Evolutionary conservation across 2,888 invertebrate genomes (phyloP), one percentile per base, ranked within the genome.

Genomic region (Oxystoma pomonae): DNA sequence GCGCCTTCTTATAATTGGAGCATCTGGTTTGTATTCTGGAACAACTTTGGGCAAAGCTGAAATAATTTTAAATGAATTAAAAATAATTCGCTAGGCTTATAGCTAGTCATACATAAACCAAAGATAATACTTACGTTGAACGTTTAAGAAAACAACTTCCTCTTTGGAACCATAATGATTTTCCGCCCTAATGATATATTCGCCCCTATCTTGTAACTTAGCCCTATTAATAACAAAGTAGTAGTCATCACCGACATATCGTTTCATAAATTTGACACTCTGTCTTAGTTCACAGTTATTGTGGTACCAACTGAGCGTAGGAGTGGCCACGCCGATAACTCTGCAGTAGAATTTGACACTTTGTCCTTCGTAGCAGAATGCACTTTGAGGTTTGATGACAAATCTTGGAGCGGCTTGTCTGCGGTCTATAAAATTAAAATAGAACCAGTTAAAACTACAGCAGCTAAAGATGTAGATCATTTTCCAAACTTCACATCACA

Each of bases 181-280:
- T 82, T 97, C 96, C 1, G 98, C 98, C 61, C 94, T 86, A 74
- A 99, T 96, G 70, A 96, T 90, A 81, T 98, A 98, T 81, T 98
- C 98, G 71, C 98, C 99, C 75, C 96, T 89, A 82, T 99, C 98
- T 68, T 96, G 94, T 68, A 95, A 81, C 81, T 94, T 96, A 51
- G 93, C 93, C 72, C 99, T 90, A 83, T 98, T 98, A 72, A 99
- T 97, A 69, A 97, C 90, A 81, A 99, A 95, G 81, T 96, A 96
- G 80, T 96, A 99, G 77, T 98, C 96, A 73, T 98, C 96, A 61
- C 93, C 95, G 55, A 90, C 87, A 78, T 98, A 99, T 75, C 97
- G 89, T 83, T 98, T 98, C 98, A 99, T 99, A 81, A 94, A 97
- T 82, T 99, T 99, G 69, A 98, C 97, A 71, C 96, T 96, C 82